phyloP scores from a whole-genome alignment of 2,797 vertebrate genomes.

The Falco cherrug region DNA sequence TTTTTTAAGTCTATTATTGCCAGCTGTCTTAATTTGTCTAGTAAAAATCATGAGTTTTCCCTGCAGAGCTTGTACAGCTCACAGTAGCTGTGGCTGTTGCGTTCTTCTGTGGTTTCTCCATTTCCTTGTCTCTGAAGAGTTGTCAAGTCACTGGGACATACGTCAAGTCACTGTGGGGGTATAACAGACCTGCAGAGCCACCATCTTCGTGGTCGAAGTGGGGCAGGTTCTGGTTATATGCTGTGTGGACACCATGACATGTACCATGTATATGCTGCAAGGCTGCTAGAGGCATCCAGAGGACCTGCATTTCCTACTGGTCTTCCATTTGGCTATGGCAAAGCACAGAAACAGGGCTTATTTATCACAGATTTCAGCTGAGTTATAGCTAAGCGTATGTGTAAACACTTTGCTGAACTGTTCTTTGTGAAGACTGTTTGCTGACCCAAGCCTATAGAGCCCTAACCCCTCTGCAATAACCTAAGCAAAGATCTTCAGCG shows the following conservation, averaged over 20 bases:
- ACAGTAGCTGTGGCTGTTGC: not conserved
- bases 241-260: not conserved
- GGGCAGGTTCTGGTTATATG: not conserved
- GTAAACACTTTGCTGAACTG: not conserved
- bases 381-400: not conserved
- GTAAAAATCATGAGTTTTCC: not conserved
- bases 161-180: not conserved
- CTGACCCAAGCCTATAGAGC: not conserved
- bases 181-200: not conserved
- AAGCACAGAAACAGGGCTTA: not conserved
- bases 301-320: not conserved
- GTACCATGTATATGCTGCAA: not conserved
- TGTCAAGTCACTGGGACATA: not conserved
- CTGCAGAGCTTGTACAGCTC: not conserved
- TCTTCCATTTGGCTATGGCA: not conserved
- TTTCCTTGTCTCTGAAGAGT: not conserved
- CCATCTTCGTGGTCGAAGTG: not conserved
- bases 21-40: not conserved
- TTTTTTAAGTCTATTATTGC: not conserved
- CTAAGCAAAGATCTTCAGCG: not conserved
- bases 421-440: not conserved
- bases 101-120: not conserved
- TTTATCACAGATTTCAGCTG: not conserved
- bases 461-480: not conserved
- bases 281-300: not conserved